These are phyloP conservation scores for Amorpha juglandis DNA, from an alignment of 2,888 invertebrate genomes.

Conservation along the genomic window DNA sequence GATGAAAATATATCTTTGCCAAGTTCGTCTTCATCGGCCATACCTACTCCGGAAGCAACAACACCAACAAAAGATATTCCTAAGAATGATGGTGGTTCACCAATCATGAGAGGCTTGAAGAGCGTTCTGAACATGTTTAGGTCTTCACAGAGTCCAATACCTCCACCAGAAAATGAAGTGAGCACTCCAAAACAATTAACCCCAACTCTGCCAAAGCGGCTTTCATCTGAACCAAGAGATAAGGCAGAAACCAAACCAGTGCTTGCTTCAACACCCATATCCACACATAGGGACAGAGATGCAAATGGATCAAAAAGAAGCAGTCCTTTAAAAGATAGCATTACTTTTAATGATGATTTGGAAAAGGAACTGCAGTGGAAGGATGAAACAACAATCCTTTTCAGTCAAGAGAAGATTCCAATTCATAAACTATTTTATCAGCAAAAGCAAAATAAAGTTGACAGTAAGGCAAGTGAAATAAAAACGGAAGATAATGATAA, in stretches of 20 bases:
- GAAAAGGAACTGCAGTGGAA: constrained; percentile 76
- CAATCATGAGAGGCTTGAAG: constrained; percentile 75
- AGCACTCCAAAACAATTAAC: constrained; percentile 33
- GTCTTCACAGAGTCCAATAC: constrained; percentile 74
- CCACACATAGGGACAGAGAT: constrained; percentile 53
- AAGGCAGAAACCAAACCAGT: constrained; percentile 30
- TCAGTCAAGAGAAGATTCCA: constrained; percentile 72
- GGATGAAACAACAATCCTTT: constrained; percentile 71
- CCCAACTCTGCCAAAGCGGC: constrained; percentile 33
- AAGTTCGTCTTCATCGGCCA: constrained; percentile 65
- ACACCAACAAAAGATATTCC: constrained; percentile 71
- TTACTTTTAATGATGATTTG: constrained; percentile 73
- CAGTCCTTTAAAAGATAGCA: constrained; percentile 71
- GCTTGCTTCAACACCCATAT: constrained; percentile 67
- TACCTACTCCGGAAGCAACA: constrained; percentile 70
- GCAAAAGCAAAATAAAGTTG: constrained; percentile 33
- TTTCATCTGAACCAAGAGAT: constrained; percentile 11
- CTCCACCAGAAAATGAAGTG: constrained; percentile 48
- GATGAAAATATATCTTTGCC: constrained; percentile 67
- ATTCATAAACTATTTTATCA: constrained; percentile 65
- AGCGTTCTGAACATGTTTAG: constrained; percentile 76
- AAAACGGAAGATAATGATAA: constrained; percentile 32
- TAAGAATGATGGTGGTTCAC: constrained; percentile 66
- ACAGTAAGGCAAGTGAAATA: constrained; percentile 23
- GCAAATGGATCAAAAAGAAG: constrained; percentile 54